Percentiles rank a stretch among this genome's conserved stretches.
Conservation (phyloP, 2,113 vertebrate species). For the Cavia aperea region DNA sequence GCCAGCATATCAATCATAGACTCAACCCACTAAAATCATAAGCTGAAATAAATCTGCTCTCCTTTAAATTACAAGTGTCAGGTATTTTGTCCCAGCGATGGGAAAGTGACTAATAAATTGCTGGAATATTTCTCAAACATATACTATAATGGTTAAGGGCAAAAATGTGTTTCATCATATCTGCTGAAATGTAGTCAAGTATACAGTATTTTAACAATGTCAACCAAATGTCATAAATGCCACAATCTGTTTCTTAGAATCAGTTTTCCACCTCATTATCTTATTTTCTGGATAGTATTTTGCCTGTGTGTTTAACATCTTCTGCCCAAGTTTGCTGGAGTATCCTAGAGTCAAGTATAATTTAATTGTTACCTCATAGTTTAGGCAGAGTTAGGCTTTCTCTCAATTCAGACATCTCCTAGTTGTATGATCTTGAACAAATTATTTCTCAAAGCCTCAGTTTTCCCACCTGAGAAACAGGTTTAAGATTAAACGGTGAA, state of each 20-base stretch:
- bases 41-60: background rate
- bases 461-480: background rate
- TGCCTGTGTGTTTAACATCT: background rate
- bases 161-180: background rate
- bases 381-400: background rate
- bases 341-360: background rate
- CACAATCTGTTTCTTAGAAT: background rate
- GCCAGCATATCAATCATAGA: background rate
- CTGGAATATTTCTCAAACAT: background rate
- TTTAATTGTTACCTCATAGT: background rate
- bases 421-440: background rate
- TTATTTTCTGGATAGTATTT: background rate
- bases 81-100: background rate
- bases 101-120: background rate
- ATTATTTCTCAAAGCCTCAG: background rate
- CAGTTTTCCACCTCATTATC: background rate
- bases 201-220: background rate
- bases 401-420: background rate
- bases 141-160: background rate
- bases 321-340: background rate
- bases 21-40: background rate
- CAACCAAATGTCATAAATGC: background rate
- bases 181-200: background rate
- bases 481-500: background rate
- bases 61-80: background rate